phyloP scores from a whole-genome alignment of 2,797 vertebrate species.

The Champsocephalus esox region DNA sequence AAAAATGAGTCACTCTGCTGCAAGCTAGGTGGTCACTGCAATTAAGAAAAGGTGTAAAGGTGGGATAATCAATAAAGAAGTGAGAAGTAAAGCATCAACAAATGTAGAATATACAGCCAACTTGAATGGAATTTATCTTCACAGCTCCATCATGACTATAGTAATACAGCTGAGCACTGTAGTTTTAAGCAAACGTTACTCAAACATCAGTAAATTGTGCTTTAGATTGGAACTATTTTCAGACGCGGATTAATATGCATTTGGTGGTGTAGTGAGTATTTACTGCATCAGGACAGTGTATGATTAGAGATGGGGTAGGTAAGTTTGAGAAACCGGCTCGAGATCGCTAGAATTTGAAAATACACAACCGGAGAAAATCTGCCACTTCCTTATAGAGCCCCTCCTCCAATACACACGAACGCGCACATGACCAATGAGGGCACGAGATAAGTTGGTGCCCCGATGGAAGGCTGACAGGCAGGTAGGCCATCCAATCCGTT shows the following conservation, averaged over 20 bases:
- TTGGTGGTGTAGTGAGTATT: background rate
- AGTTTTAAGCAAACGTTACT: too few species aligned
- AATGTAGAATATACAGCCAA: background rate
- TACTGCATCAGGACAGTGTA: background rate
- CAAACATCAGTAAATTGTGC: background rate
- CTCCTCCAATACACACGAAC: too few species aligned
- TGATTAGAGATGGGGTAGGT: background rate
- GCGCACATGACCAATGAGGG: too few species aligned
- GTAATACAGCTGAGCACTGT: too few species aligned
- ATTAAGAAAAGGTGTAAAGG: slow-evolving; percentile 13
- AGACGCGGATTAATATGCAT: background rate
- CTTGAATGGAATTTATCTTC: background rate
- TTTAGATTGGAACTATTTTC: slow-evolving; percentile 9
- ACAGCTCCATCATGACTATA: background rate
- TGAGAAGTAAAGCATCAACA: background rate
- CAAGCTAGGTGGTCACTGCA: background rate
- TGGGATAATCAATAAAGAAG: slow-evolving; percentile 3
- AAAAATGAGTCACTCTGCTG: slow-evolving; percentile 28
- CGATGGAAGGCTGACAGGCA: too few species aligned
- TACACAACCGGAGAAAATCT: too few species aligned
- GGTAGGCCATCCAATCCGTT: too few species aligned
- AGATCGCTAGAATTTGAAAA: too few species aligned
- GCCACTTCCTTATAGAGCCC: too few species aligned
- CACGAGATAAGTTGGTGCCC: too few species aligned
- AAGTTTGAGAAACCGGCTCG: too few species aligned